These are phyloP conservation scores for Phaonia tiefii DNA, from an alignment of 2,888 invertebrate genomes.

Conservation along the genomic window DNA sequence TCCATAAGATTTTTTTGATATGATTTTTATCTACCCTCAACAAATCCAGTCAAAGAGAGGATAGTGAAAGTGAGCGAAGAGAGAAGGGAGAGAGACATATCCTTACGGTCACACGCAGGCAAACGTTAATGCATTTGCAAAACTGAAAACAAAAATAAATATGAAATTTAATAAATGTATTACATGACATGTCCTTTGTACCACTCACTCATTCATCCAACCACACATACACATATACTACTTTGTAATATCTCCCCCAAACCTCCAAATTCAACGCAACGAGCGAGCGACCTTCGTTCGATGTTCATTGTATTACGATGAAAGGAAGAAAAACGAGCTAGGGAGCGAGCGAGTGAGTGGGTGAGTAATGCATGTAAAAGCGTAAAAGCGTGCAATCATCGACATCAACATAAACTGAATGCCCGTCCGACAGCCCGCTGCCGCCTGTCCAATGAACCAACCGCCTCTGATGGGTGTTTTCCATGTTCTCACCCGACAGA, in stretches of 20 bases:
- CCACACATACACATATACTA: too few species aligned
- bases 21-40: conserved; percentile 19
- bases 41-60: too few species aligned
- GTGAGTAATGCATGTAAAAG: conserved; percentile 78
- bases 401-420: too few species aligned
- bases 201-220: neutral
- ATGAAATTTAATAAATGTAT: conserved; percentile 62
- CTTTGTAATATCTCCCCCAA: too few species aligned
- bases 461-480: conserved; percentile 69
- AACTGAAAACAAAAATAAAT: conserved; percentile 48
- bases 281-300: too few species aligned
- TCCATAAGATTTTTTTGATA: conserved; percentile 51
- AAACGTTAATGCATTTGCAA: conserved; percentile 19
- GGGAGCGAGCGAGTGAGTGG: conserved; percentile 15
- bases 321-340: neutral
- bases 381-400: conserved; percentile 79
- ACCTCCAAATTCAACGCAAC: too few species aligned
- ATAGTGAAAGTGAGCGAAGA: too few species aligned
- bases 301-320: too few species aligned
- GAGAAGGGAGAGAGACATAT: too few species aligned
- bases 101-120: neutral
- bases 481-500: conserved; percentile 68
- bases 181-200: conserved; percentile 42
- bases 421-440: conserved; percentile 51
- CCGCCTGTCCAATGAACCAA: conserved; percentile 41